Conservation (phyloP, 2,888 invertebrate species). For the Neoscelio sp. region DNA sequence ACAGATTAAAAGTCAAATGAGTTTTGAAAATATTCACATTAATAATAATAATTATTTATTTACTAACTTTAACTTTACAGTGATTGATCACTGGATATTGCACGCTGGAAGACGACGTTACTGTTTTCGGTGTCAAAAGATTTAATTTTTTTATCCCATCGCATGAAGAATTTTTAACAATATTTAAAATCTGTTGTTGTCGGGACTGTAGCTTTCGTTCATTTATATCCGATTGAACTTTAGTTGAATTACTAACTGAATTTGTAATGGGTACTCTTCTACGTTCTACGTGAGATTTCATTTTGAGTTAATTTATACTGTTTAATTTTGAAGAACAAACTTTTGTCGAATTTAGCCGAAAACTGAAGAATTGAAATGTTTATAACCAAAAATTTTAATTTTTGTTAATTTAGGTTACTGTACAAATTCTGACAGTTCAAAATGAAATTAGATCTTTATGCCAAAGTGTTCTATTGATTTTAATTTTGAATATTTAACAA, state of each 20-base stretch:
- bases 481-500: no score
- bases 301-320: constrained; percentile 8
- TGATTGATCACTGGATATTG: neutral
- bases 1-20: neutral
- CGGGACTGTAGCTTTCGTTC: constrained; percentile 44
- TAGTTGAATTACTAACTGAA: neutral
- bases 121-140: neutral
- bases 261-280: constrained; percentile 4
- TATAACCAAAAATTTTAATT: no score
- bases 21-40: neutral
- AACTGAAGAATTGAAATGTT: no score
- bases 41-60: neutral
- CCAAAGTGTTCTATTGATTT: no score
- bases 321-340: no score
- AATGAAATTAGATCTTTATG: no score
- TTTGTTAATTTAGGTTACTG: no score
- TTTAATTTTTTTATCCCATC: constrained; percentile 15
- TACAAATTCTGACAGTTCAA: no score
- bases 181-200: constrained; percentile 56
- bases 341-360: no score
- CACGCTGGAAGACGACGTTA: neutral
- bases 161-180: constrained; percentile 33
- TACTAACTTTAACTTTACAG: constrained; percentile 31
- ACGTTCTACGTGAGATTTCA: constrained; percentile 25
- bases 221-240: constrained; percentile 16